Evolutionary conservation across 1,140 invertebrate genomes (phyloP).

Genomic region (Drosophila cardini): DNA sequence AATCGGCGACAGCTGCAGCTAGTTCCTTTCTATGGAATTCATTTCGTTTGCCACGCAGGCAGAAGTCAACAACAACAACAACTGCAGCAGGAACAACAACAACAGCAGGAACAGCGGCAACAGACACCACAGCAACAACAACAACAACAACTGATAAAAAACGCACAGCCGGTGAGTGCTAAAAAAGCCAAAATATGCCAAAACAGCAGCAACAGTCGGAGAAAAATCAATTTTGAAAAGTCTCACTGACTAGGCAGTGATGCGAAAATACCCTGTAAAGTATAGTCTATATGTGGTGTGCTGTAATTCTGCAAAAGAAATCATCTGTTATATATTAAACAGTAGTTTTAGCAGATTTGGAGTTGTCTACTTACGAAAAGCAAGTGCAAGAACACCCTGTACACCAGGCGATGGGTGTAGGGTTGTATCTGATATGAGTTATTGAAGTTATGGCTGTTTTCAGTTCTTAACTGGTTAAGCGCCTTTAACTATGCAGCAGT

Average conservation of each 20-base stretch:
- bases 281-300: background rate
- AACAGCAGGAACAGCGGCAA: conserved; percentile 4
- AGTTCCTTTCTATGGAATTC: conserved; percentile 80
- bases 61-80: conserved; percentile 41
- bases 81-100: conserved; percentile 5
- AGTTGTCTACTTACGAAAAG: too few species aligned
- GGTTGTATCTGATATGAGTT: too few species aligned
- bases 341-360: too few species aligned
- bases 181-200: conserved; percentile 13
- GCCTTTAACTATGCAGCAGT: too few species aligned
- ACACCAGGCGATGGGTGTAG: too few species aligned
- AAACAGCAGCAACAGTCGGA: background rate
- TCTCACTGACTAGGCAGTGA: background rate
- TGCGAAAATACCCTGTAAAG: conserved; percentile 15
- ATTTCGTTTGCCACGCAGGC: conserved; percentile 79
- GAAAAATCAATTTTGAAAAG: conserved; percentile 3
- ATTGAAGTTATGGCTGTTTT: too few species aligned
- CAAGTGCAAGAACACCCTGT: too few species aligned
- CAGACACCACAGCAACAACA: conserved; percentile 7
- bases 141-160: conserved; percentile 32
- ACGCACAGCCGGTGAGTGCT: conserved; percentile 43
- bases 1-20: conserved; percentile 39
- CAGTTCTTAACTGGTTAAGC: too few species aligned
- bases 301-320: background rate
- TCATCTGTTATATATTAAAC: too few species aligned